Evolutionary conservation across 2,797 vertebrate species (phyloP), one percentile per base, ranked within the genome.

Genomic region (Oreochromis grahami): DNA sequence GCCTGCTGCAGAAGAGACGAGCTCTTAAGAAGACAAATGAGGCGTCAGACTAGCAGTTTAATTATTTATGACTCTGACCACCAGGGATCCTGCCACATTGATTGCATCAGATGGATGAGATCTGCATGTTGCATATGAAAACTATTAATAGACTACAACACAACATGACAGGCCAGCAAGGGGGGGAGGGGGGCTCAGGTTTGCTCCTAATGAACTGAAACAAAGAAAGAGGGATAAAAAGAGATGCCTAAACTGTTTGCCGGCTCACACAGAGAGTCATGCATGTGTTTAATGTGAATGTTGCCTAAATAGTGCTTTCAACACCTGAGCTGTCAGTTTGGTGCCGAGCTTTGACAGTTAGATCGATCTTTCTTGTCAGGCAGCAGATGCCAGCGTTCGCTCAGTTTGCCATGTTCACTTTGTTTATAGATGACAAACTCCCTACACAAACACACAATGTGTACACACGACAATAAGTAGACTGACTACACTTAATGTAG

Each of bases 21-120:
- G 82, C 55, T 68, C 76, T 83, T 85, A 50, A 88, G 77, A 79
- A 79, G 83, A 89, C 29, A 84, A 89, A 86, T 74, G 43, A 74
- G 38, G 77, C 77, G 76, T 80, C 82, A 85, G 84, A 74, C 60
- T 36, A 77, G 26, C 19, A 14, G 53, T 21, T 94, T 53, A 93
- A 95, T 95, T 92, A 94, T 94, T 93, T 86, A 95, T 84, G 79
- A 48, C 41, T 76, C 21, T 83, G 79, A 74, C 81, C 90, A 85
- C 85, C 55, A 29, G 86, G 86, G 85, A 84, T 72, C 50, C 26
- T 36, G 76, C 36, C 43, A 10, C 72, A 89, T 87, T 79, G 92
- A 96, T 94, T 85, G 70, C 26, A 34, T 41, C 60, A 24, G 24
- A 78, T 79, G 77, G 74, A 86, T 80, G 84, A 92, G 86, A 88